Conservation (phyloP, 1,140 invertebrate species). For the Laupala kohalensis region DNA sequence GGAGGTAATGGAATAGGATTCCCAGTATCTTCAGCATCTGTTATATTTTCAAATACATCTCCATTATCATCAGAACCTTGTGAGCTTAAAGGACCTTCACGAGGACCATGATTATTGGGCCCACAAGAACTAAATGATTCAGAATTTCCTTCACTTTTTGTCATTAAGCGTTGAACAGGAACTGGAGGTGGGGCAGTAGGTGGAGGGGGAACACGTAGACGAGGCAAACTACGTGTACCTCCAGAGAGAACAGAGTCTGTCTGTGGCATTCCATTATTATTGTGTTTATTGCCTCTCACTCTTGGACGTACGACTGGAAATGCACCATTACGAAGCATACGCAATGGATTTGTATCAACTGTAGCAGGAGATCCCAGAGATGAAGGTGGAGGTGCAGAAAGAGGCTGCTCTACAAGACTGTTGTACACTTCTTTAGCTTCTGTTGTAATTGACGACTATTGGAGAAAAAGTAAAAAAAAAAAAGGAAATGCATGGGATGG, state of each 20-base stretch:
- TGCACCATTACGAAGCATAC: constrained; percentile 53
- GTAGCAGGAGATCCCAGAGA: constrained; percentile 1
- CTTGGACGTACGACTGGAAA: constrained; percentile 42
- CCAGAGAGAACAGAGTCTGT: constrained; percentile 16
- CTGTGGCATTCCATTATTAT: constrained; percentile 19
- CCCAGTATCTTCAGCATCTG: constrained; percentile 29
- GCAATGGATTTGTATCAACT: constrained; percentile 52
- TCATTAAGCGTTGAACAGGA: constrained; percentile 1
- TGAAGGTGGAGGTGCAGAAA: constrained; percentile 21
- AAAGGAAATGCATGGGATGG: constrained; percentile 13
- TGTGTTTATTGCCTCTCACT: constrained; percentile 41
- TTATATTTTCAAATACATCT: constrained; percentile 16
- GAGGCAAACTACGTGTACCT: constrained; percentile 28
- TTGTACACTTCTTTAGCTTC: constrained; percentile 71
- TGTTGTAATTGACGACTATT: constrained; percentile 57
- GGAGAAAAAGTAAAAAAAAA: constrained; percentile 22
- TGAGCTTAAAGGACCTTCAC: neutral
- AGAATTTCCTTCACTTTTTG: neutral
- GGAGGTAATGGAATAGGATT: constrained; percentile 75
- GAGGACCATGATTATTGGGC: neutral
- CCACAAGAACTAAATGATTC: neutral
- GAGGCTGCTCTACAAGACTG: constrained; percentile 67
- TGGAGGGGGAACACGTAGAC: constrained; percentile 26
- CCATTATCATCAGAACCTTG: constrained; percentile 5
- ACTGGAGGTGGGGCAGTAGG: constrained; percentile 20